phyloP scores from a whole-genome alignment of 1,140 invertebrate species.

The Dufourea novaeangliae region DNA sequence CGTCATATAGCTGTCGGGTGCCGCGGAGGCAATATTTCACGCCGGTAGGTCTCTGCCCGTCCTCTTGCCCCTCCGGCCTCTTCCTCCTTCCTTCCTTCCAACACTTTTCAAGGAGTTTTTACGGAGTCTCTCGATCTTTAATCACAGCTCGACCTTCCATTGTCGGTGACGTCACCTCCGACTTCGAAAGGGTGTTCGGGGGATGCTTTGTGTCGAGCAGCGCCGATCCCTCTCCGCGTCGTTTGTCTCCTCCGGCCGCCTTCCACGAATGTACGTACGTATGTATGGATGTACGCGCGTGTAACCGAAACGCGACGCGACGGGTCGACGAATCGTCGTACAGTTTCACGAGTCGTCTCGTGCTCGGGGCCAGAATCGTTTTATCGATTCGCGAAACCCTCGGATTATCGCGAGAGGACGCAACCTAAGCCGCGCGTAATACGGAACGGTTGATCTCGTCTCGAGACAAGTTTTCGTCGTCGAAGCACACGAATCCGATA shows the following conservation, averaged over 20 bases:
- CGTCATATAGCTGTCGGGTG: constrained; percentile 78
- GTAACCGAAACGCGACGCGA: background rate
- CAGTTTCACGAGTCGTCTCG: background rate
- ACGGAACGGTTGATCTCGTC: constrained; percentile 26
- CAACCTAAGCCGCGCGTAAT: constrained; percentile 23
- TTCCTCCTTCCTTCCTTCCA: constrained; percentile 36
- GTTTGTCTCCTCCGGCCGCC: constrained; percentile 73
- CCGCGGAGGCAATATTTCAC: constrained; percentile 70
- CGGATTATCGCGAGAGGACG: constrained; percentile 19
- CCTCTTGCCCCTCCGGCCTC: constrained; percentile 46
- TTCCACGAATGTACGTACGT: too few species aligned
- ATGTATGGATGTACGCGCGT: constrained; percentile 71
- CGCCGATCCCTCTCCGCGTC: constrained; percentile 77
- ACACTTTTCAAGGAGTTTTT: constrained; percentile 79
- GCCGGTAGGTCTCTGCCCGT: constrained; percentile 60
- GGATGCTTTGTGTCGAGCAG: constrained; percentile 75
- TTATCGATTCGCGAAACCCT: constrained; percentile 12
- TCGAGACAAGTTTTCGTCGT: background rate
- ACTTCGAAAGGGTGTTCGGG: constrained; percentile 72
- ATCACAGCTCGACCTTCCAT: constrained; percentile 81
- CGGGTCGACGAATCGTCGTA: too few species aligned
- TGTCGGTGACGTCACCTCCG: constrained; percentile 79
- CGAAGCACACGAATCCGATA: background rate
- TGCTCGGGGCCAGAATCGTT: constrained; percentile 1
- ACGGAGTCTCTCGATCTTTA: constrained; percentile 80